Base-by-base conservation (phyloP, 2,113 vertebrate genomes). In the Triplophysa tibetana region DNA sequence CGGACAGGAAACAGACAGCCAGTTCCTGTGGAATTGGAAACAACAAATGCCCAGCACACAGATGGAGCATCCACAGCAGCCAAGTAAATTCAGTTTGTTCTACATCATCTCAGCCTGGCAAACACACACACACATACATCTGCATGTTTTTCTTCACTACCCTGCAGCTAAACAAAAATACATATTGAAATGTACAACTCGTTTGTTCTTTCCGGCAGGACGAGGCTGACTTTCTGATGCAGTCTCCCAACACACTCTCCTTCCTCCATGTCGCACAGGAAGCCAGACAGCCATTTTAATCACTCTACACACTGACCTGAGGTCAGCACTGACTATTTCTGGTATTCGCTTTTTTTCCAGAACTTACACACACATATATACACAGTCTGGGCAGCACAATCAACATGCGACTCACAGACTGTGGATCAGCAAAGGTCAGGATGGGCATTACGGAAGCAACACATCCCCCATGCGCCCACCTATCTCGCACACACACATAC, bases 281-380 rank as follows among this genome's bases (percentile, higher is more conserved):
- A 77, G 24, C 19, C 62, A 78, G 8, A 81, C 41, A 7, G 24
- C 50, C 77, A 80, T 70, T 23, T 52, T 80, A 82, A 88, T 82
- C 85, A 81, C 82, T 74, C 77, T 70, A 48, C 23, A 77, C 50
- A 75, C 61, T 75, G 78, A 79, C 70, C 58, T 63, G 2, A 33
- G 83, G 69, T 72, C 61, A 78, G n/a, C 5, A 9, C 43, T 63
- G n/a, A 43, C 58, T 75, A 9, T 81, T 75, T 79, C 21, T 8
- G 33, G 11, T 16, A 41, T 50, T 61, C 33, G 29, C 14, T n/a
- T n/a, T 82, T 33, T 75, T 76, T 61, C 70, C 82, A 75, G 73
- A 83, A 73, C 23, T 74, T 65, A 69, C 70, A 75, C 24, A 75
- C 72, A 77, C 70, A 24, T 24, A 75, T 19, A 75, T 65, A 64